Conservation (phyloP, 2,888 invertebrate species). For the Caenorhabditis sulstoni region DNA sequence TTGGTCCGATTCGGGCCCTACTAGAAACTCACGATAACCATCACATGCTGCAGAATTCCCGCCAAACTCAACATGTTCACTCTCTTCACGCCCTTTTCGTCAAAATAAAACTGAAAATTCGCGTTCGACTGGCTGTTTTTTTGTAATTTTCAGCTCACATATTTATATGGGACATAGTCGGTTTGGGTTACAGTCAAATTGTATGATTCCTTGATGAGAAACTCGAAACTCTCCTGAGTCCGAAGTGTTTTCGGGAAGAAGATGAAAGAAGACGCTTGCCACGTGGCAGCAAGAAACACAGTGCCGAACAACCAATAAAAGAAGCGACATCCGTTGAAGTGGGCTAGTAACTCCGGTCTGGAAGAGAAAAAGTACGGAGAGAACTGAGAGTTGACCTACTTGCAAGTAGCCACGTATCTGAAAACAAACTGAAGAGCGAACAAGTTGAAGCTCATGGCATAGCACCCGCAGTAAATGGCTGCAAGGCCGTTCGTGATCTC, state of each 20-base stretch:
- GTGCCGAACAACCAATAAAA: constrained; percentile 20
- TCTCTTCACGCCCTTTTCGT: constrained; percentile 18
- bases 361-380: neutral
- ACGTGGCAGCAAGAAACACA: constrained; percentile 28
- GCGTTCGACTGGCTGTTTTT: no score
- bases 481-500: neutral
- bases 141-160: no score
- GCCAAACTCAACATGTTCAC: constrained; percentile 16
- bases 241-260: constrained; percentile 30
- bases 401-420: constrained; percentile 14
- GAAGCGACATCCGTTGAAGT: constrained; percentile 20
- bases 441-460: neutral
- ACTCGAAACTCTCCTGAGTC: constrained; percentile 20
- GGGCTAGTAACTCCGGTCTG: constrained; percentile 17
- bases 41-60: constrained; percentile 27
- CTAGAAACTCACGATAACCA: constrained; percentile 13
- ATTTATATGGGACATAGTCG: constrained; percentile 43
- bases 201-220: constrained; percentile 19
- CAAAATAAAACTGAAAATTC: constrained; percentile 12
- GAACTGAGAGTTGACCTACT: neutral
- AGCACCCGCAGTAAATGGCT: constrained; percentile 2
- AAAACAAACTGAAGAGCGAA: constrained; percentile 26
- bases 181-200: neutral
- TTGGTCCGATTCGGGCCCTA: no score
- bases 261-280: constrained; percentile 18